These are phyloP conservation scores for Oophaga pumilio DNA, from an alignment of 2,113 vertebrate genomes.

Conservation along the genomic window DNA sequence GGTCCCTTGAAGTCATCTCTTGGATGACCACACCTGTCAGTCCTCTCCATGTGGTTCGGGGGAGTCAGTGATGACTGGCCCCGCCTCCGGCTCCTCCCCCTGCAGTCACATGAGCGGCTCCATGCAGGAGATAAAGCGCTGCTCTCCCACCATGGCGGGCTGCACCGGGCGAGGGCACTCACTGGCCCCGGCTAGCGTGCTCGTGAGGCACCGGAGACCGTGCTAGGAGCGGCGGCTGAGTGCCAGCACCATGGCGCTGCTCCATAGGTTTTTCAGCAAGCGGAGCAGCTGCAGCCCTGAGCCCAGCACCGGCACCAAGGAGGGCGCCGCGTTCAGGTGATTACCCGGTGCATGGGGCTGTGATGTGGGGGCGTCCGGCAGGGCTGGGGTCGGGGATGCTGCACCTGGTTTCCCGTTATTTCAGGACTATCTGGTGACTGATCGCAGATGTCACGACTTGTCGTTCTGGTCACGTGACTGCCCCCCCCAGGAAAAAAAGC, in stretches of 20 bases:
- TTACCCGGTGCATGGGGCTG: constrained; percentile 5
- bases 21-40: background rate
- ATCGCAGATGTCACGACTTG: too few relatives aligned
- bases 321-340: constrained; percentile 74
- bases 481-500: too few relatives aligned
- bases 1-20: constrained; percentile 3
- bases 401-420: too few relatives aligned
- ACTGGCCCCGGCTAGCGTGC: constrained; percentile 24
- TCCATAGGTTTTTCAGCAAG: constrained; percentile 79
- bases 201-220: constrained; percentile 27
- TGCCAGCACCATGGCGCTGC: constrained; percentile 71
- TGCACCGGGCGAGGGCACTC: constrained; percentile 56
- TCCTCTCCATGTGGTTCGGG: background rate
- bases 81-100: background rate
- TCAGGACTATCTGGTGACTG: too few relatives aligned
- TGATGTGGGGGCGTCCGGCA: background rate
- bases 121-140: constrained; percentile 37
- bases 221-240: constrained; percentile 37
- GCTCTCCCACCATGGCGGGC: constrained; percentile 41
- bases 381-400: too few relatives aligned
- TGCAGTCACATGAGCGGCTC: constrained; percentile 44
- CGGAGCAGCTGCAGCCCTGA: constrained; percentile 63
- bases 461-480: too few relatives aligned
- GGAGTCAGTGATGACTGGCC: background rate
- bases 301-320: constrained; percentile 60